Evolutionary conservation across 2,888 invertebrate genomes (phyloP).

Genomic region (Pecten maximus): DNA sequence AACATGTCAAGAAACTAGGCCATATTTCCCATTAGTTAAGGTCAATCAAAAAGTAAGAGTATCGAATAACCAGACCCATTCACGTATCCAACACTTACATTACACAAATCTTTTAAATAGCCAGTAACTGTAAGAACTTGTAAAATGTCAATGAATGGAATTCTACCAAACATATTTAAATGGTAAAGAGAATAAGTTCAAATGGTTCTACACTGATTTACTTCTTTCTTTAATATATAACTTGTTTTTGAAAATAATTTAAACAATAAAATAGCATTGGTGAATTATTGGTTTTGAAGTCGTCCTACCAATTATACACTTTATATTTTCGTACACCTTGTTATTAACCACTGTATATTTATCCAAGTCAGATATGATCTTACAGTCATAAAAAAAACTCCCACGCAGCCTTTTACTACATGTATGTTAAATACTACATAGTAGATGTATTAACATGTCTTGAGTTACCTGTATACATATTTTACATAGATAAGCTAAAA

Average conservation of each 20-base stretch:
- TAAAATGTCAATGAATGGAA: neutral
- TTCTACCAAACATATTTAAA: neutral
- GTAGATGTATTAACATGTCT: neutral
- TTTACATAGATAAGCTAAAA: neutral
- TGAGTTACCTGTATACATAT: neutral
- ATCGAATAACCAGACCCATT: neutral
- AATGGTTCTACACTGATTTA: neutral
- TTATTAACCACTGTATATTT: too few relatives aligned
- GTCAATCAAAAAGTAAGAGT: neutral
- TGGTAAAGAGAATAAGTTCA: neutral
- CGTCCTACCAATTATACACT: too few relatives aligned
- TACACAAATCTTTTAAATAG: neutral
- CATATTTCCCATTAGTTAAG: neutral
- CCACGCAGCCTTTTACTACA: constrained; percentile 24
- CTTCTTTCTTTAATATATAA: too few relatives aligned
- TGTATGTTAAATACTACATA: neutral
- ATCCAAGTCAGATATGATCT: neutral
- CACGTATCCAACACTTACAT: neutral
- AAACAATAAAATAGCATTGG: too few relatives aligned
- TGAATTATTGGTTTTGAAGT: too few relatives aligned
- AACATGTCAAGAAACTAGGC: neutral
- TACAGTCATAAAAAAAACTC: neutral
- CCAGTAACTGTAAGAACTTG: neutral
- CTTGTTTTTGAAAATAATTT: too few relatives aligned
- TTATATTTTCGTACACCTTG: too few relatives aligned